Base-by-base conservation (phyloP, 2,113 vertebrate species). In the Columba livia region DNA sequence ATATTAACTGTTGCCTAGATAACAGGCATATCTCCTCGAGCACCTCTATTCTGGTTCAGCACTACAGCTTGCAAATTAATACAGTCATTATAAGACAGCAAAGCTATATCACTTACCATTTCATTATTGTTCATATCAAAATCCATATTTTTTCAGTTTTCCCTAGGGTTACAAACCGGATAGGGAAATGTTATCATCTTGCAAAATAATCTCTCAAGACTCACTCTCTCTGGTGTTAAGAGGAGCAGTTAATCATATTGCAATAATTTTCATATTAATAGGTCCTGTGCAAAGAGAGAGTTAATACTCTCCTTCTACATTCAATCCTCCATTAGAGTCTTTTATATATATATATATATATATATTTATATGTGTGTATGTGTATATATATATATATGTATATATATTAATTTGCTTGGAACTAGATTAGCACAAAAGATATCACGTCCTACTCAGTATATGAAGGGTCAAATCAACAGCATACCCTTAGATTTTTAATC, bases 1-100 rank as follows among this genome's bases (percentile, higher is more conserved):
- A 32, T 94, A 91, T 97, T 97, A 97, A 97, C 96, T 94, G 94
- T 97, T 96, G 96, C 96, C 91, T 90, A 97, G 97, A 97, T 97
- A 98, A 96, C 89, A 88, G 94, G 70, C 88, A 42, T 96, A 69
- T 97, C 94, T 97, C 89, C 87, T 95, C 2, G 2, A 96, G 79
- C 91, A 92, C 94, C 96, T 97, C 95, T 89, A 89, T 94, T 94
- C 95, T 95, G 93, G 89, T 91, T 97, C 94, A 93, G 91, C 84
- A 81, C 72, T 91, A 78, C 86, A 97, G 87, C 95, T 65, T 82
- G 93, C 53, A 96, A 97, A 98, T 98, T 96, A 97, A 97, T 96
- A 92, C 78, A 84, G 96, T 92, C 90, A 78, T 96, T 92, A 94
- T 89, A 94, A 58, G 47, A 91, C 95, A 77, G 85, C 91, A 95